phyloP scores from a whole-genome alignment of 2,797 vertebrate species.

The Gila robusta region DNA sequence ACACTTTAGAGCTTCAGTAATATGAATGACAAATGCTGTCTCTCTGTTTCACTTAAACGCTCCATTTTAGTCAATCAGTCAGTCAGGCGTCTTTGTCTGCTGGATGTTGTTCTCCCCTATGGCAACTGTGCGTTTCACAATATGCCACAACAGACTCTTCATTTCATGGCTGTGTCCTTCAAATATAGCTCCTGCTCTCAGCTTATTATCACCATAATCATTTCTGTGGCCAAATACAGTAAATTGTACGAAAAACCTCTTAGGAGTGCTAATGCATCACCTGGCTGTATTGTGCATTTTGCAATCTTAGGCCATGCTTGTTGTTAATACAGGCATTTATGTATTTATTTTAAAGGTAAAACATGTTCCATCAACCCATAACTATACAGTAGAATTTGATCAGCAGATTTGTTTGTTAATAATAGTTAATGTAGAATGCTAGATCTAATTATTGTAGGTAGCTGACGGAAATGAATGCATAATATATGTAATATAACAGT shows the following conservation, averaged over 20 bases:
- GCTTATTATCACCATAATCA: slow-evolving; percentile 24
- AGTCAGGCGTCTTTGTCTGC: slow-evolving; percentile 32
- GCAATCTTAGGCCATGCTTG: background rate
- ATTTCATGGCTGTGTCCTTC: slow-evolving; percentile 25
- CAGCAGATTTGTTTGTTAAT: background rate
- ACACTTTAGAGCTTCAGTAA: background rate
- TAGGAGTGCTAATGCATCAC: slow-evolving; percentile 27
- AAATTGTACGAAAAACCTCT: slow-evolving; percentile 34
- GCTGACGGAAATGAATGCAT: background rate
- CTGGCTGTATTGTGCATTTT: background rate
- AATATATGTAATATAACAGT: background rate
- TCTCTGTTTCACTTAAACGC: slow-evolving; percentile 18
- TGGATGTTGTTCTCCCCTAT: slow-evolving; percentile 21
- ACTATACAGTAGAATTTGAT: background rate
- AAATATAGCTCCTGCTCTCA: slow-evolving; percentile 34
- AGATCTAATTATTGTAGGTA: background rate
- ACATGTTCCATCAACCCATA: background rate
- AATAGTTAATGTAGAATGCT: background rate
- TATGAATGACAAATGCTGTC: slow-evolving; percentile 29
- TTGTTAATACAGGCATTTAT: background rate
- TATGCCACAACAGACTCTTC: slow-evolving; percentile 35
- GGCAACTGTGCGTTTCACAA: slow-evolving; percentile 31
- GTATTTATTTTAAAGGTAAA: background rate
- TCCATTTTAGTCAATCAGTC: slow-evolving; percentile 44
- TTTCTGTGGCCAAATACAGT: slow-evolving; percentile 28